Percentiles rank a stretch among this genome's conserved stretches.
These are phyloP conservation scores for Euglossa dilemma DNA, from an alignment of 1,140 invertebrate genomes.

Conservation along the genomic window DNA sequence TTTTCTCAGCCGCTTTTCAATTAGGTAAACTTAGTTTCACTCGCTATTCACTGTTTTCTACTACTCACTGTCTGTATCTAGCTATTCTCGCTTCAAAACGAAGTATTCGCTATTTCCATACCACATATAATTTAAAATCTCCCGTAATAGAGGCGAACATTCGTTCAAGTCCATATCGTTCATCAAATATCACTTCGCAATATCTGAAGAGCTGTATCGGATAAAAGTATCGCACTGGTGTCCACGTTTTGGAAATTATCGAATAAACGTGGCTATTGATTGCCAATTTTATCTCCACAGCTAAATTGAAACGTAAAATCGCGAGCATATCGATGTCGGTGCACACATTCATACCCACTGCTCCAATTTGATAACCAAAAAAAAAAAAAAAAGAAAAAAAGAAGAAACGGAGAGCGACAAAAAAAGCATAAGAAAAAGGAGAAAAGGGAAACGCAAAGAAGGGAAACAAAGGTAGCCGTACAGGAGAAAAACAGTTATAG, in stretches of 20 bases:
- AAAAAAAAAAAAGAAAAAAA: not conserved
- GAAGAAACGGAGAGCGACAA: no score
- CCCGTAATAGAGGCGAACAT: no score
- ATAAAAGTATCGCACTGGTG: not conserved
- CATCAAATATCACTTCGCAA: not conserved
- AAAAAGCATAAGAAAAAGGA: not conserved
- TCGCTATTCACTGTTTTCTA: no score
- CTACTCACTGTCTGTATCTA: no score
- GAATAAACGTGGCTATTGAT: not conserved
- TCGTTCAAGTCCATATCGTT: no score
- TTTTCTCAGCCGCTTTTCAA: no score
- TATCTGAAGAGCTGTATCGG: no score
- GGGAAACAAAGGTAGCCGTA: not conserved
- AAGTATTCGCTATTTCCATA: no score
- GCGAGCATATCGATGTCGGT: not conserved
- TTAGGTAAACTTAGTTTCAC: no score
- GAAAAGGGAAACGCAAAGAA: not conserved
- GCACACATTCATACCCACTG: not conserved
- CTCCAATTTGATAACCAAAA: conserved; percentile 5
- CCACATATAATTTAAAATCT: no score
- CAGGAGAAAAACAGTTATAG: conserved; percentile 6
- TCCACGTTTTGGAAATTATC: not conserved
- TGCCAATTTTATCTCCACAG: not conserved
- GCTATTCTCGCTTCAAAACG: no score
- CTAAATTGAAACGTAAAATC: not conserved